phyloP scores from a whole-genome alignment of 2,888 invertebrate species.

The Lordiphosa andalusiaca region DNA sequence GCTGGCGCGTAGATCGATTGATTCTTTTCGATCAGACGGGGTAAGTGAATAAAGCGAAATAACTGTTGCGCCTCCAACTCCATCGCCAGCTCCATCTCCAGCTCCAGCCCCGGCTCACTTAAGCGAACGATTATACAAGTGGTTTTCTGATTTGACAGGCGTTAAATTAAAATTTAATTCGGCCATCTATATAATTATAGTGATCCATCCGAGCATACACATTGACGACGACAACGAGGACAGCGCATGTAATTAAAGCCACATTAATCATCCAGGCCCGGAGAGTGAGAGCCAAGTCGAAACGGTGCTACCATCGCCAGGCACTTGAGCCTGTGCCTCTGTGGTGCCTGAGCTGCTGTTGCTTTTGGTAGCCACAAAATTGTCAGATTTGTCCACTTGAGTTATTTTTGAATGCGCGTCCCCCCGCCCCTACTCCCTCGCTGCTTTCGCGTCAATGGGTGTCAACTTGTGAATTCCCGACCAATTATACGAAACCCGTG shows the following conservation, averaged over 20 bases:
- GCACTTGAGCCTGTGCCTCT: constrained; percentile 49
- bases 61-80: constrained; percentile 39
- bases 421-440: background rate
- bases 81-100: background rate
- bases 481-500: constrained; percentile 75
- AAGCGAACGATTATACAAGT: constrained; percentile 76
- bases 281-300: constrained; percentile 8
- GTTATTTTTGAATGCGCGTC: constrained; percentile 62
- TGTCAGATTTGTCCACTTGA: constrained; percentile 76
- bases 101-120: constrained; percentile 23
- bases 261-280: constrained; percentile 76
- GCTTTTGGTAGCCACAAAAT: constrained; percentile 73
- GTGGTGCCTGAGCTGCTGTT: constrained; percentile 20
- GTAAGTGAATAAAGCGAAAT: constrained; percentile 40
- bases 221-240: constrained; percentile 53
- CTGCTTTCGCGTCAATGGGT: constrained; percentile 39
- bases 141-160: constrained; percentile 77
- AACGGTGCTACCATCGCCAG: constrained; percentile 21
- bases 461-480: constrained; percentile 63
- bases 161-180: constrained; percentile 77
- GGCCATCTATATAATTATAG: constrained; percentile 76
- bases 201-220: constrained; percentile 75
- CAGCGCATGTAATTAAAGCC: constrained; percentile 79
- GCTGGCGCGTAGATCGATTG: constrained; percentile 57
- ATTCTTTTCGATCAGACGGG: constrained; percentile 46